Conservation (phyloP, 2,797 vertebrate species). For the Tragelaphus oryx region DNA sequence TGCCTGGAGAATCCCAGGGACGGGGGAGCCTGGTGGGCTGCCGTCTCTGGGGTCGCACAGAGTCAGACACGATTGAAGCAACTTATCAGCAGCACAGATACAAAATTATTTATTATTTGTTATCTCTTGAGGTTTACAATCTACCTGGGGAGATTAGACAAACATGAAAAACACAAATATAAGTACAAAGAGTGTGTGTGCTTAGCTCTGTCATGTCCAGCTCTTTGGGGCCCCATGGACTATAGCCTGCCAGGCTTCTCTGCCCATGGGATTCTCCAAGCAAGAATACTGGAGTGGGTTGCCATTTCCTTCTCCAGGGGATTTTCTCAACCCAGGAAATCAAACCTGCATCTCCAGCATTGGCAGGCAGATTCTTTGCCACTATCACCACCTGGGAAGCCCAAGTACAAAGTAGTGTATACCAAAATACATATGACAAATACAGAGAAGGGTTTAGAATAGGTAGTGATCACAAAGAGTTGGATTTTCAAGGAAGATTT, state of each 20-base stretch:
- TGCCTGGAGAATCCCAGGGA: no score
- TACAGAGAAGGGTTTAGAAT: background rate
- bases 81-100: background rate
- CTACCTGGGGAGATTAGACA: background rate
- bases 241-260: background rate
- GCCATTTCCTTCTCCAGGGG: background rate
- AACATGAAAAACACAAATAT: background rate
- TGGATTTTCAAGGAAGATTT: background rate
- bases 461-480: background rate
- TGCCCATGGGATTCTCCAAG: background rate
- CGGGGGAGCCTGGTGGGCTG: no score
- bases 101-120: background rate
- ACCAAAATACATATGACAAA: background rate
- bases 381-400: background rate
- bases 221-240: background rate
- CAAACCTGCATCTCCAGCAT: background rate
- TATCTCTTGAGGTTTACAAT: background rate
- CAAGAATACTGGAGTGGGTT: background rate
- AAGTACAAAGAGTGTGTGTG: background rate
- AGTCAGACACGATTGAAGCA: no score
- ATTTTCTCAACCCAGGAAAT: background rate
- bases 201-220: background rate
- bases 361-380: background rate
- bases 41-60: no score
- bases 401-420: background rate